Percentiles rank a stretch among this genome's conserved stretches.
phyloP scores from a whole-genome alignment of 2,888 invertebrate genomes.

The Kuschelorhynchus macadamiae region DNA sequence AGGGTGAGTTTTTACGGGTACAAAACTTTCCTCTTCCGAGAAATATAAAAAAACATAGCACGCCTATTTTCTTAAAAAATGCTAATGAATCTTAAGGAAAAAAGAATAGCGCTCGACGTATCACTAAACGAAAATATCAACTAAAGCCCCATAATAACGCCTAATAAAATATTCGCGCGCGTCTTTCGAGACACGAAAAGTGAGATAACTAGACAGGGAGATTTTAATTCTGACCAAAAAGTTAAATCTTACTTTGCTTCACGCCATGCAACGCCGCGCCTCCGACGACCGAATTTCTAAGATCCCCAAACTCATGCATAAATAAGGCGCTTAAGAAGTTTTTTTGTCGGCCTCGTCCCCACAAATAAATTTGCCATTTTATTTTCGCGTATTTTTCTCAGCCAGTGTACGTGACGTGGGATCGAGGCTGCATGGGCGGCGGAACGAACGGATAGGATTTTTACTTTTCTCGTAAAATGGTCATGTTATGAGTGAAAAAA shows the following conservation, averaged over 20 bases:
- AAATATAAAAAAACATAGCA: too few species aligned
- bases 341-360: conserved; percentile 32
- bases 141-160: too few species aligned
- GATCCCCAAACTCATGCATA: conserved; percentile 43
- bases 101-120: too few species aligned
- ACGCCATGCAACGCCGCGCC: too few species aligned
- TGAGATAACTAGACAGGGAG: conserved; percentile 35
- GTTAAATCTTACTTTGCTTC: conserved; percentile 30
- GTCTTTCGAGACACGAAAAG: conserved; percentile 4
- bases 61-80: too few species aligned
- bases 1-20: too few species aligned
- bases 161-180: conserved; percentile 37
- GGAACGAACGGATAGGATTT: not conserved
- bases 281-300: conserved; percentile 30
- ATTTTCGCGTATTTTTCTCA: conserved; percentile 33
- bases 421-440: conserved; percentile 4
- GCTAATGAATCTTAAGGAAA: too few species aligned
- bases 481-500: too few species aligned
- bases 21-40: too few species aligned
- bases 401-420: conserved; percentile 27
- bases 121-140: too few species aligned
- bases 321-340: conserved; percentile 41
- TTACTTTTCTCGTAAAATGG: not conserved
- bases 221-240: conserved; percentile 38
- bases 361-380: conserved; percentile 36